phyloP scores from a whole-genome alignment of 2,888 invertebrate genomes.

The Harmothoe impar region DNA sequence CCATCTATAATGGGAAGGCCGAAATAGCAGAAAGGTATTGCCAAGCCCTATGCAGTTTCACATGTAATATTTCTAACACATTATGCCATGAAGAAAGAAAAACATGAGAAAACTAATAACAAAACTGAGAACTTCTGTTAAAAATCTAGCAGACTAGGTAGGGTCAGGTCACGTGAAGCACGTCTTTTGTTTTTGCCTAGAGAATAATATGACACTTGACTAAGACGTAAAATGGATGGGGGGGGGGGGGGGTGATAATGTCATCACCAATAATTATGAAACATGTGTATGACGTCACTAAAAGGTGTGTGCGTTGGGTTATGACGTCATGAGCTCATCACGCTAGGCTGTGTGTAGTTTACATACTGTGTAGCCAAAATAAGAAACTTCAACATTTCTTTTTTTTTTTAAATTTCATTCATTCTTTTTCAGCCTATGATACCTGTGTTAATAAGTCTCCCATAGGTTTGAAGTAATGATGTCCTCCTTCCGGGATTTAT shows the following conservation, averaged over 20 bases:
- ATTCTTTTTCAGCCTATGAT: too few relatives aligned
- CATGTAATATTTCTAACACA: too few relatives aligned
- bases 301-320: slow-evolving; percentile 16
- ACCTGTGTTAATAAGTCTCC: neutral
- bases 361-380: neutral
- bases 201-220: neutral
- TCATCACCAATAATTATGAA: neutral
- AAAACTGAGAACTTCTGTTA: too few relatives aligned
- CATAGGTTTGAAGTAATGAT: slow-evolving; percentile 11
- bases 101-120: too few relatives aligned
- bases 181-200: too few relatives aligned
- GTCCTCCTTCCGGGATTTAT: neutral
- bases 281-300: neutral
- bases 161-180: too few relatives aligned
- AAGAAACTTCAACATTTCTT: neutral
- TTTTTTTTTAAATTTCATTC: neutral
- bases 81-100: too few relatives aligned
- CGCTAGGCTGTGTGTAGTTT: slow-evolving; percentile 1
- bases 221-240: neutral
- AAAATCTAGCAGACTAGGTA: too few relatives aligned
- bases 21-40: too few relatives aligned
- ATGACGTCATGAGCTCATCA: slow-evolving; percentile 29
- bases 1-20: too few relatives aligned
- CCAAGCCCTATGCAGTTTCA: too few relatives aligned
- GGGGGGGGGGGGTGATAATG: too few relatives aligned